These are phyloP conservation scores for Gymnopithys bicolor DNA, from an alignment of 2,797 vertebrate species.

Conservation along the genomic window DNA sequence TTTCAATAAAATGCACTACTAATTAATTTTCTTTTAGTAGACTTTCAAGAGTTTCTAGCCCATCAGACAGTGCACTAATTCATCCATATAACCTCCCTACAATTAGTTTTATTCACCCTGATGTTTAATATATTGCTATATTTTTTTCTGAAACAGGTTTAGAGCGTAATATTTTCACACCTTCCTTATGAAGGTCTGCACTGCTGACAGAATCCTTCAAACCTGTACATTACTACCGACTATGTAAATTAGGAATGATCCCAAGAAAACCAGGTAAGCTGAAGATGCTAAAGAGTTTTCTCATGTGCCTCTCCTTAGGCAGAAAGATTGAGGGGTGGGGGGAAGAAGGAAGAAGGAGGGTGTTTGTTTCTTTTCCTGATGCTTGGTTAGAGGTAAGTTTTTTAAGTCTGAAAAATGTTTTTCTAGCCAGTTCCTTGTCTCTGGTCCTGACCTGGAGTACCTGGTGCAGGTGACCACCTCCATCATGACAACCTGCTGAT, in stretches of 20 bases:
- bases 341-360: background rate
- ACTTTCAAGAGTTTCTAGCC: background rate
- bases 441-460: background rate
- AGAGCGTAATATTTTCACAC: background rate
- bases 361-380: background rate
- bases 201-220: background rate
- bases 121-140: background rate
- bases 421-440: background rate
- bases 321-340: background rate
- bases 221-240: background rate
- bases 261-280: background rate
- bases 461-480: background rate
- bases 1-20: constrained; percentile 21
- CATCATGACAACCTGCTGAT: background rate
- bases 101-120: background rate
- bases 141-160: constrained; percentile 7
- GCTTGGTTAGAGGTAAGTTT: background rate
- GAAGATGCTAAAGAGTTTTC: background rate
- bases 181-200: background rate
- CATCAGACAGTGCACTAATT: background rate
- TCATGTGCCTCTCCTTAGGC: background rate
- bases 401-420: background rate
- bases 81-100: background rate
- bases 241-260: background rate
- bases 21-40: constrained; percentile 37